Evolutionary conservation across 1,140 invertebrate species (phyloP).

Genomic region (Hormaphis cornu): DNA sequence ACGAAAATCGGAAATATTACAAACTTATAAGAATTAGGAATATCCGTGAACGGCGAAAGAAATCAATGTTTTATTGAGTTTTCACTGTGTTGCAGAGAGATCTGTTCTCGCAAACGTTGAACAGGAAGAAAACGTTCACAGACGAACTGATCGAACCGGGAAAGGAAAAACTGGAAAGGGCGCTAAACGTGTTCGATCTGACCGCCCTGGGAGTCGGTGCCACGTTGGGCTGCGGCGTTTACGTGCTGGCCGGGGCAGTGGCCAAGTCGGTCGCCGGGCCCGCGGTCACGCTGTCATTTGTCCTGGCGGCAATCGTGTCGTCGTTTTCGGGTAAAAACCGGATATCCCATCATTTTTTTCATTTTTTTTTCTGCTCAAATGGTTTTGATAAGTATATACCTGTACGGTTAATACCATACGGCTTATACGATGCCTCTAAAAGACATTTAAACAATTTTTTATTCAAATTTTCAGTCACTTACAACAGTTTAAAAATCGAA

Average conservation of each 20-base stretch:
- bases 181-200: slow-evolving; percentile 66
- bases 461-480: too few relatives aligned
- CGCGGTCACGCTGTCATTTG: slow-evolving; percentile 74
- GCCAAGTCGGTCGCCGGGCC: slow-evolving; percentile 75
- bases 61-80: too few relatives aligned
- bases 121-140: slow-evolving; percentile 22
- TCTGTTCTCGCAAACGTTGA: slow-evolving; percentile 32
- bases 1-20: too few relatives aligned
- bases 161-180: slow-evolving; percentile 53
- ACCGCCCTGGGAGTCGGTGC: slow-evolving; percentile 75
- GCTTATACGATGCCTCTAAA: too few relatives aligned
- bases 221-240: slow-evolving; percentile 84
- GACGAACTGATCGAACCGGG: not conserved
- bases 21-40: too few relatives aligned
- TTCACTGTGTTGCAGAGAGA: not conserved
- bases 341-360: too few relatives aligned
- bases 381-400: too few relatives aligned
- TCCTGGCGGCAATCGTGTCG: slow-evolving; percentile 79
- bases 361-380: too few relatives aligned
- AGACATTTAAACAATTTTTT: too few relatives aligned
- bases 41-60: too few relatives aligned
- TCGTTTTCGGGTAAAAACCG: slow-evolving; percentile 64
- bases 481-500: too few relatives aligned
- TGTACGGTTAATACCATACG: too few relatives aligned
- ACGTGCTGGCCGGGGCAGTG: slow-evolving; percentile 80